Percentiles rank a stretch among this genome's conserved stretches.
Conservation (phyloP, 2,797 vertebrate species). For the Microctenopoma lineatum region DNA sequence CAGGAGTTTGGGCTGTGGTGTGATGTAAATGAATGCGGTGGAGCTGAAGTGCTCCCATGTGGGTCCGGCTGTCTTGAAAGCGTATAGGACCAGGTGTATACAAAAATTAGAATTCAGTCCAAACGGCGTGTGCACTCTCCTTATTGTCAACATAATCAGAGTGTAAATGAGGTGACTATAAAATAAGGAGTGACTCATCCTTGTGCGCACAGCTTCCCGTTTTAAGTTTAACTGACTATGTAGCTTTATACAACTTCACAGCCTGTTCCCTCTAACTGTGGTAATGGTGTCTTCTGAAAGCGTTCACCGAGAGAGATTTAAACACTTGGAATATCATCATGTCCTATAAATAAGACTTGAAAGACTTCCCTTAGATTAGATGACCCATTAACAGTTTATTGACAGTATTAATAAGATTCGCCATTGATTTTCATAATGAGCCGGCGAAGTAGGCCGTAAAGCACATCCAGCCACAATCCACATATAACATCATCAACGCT, state of each 20-base stretch:
- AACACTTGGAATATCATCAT: conserved; percentile 43
- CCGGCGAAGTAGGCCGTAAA: conserved; percentile 62
- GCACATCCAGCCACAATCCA: conserved; percentile 43
- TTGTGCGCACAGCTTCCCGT: conserved; percentile 12
- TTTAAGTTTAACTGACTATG: conserved; percentile 18
- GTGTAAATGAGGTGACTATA: conserved; percentile 40
- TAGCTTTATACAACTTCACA: conserved; percentile 4
- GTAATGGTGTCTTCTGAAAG: conserved; percentile 34
- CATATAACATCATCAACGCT: conserved; percentile 32
- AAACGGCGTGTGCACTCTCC: conserved; percentile 20
- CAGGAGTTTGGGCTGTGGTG: conserved; percentile 53
- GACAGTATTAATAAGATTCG: conserved; percentile 63
- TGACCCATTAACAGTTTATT: conserved; percentile 63
- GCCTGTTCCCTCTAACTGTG: neutral
- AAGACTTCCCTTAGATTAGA: conserved; percentile 65
- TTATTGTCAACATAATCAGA: conserved; percentile 41
- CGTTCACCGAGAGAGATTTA: conserved; percentile 48
- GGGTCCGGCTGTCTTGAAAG: conserved; percentile 59
- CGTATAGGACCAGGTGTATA: conserved; percentile 45
- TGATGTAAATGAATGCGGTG: conserved; percentile 71
- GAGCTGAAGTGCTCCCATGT: conserved; percentile 51
- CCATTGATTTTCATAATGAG: conserved; percentile 72
- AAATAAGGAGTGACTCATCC: conserved; percentile 32
- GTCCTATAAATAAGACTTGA: conserved; percentile 65
- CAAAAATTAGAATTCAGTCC: conserved; percentile 57